Evolutionary conservation across 2,888 invertebrate genomes (phyloP).

Genomic region (Sphaeridia pumilis): DNA sequence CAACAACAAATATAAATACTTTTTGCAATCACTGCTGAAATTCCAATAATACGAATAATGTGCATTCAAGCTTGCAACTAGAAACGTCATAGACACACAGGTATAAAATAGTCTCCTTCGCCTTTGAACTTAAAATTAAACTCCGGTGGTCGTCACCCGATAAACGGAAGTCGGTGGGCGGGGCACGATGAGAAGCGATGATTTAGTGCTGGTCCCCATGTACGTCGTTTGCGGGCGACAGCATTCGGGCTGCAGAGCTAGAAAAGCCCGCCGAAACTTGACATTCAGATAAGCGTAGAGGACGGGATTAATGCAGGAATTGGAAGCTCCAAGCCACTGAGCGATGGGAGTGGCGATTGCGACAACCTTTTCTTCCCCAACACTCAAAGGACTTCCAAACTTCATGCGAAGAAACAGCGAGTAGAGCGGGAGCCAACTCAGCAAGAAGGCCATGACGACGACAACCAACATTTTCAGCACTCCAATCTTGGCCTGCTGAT

Average conservation of each 20-base stretch:
- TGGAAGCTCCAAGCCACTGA: conserved; percentile 85
- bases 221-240: conserved; percentile 24
- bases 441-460: conserved; percentile 81
- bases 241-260: conserved; percentile 27
- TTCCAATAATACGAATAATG: too few species aligned
- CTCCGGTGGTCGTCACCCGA: conserved; percentile 19
- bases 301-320: conserved; percentile 90
- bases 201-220: conserved; percentile 28
- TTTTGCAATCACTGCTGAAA: too few species aligned
- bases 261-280: conserved; percentile 33
- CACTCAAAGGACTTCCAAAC: conserved; percentile 59
- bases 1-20: too few species aligned
- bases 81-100: too few species aligned
- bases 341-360: conserved; percentile 74
- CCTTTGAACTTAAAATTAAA: conserved; percentile 1
- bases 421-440: conserved; percentile 87
- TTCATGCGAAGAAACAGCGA: conserved; percentile 78
- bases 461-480: conserved; percentile 89
- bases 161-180: conserved; percentile 29
- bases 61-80: too few species aligned
- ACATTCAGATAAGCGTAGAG: conserved; percentile 61
- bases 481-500: conserved; percentile 76
- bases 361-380: conserved; percentile 63
- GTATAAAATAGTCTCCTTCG: too few species aligned
- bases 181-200: conserved; percentile 22